phyloP scores from a whole-genome alignment of 2,797 vertebrate species.

The Macroramphosus scolopax region DNA sequence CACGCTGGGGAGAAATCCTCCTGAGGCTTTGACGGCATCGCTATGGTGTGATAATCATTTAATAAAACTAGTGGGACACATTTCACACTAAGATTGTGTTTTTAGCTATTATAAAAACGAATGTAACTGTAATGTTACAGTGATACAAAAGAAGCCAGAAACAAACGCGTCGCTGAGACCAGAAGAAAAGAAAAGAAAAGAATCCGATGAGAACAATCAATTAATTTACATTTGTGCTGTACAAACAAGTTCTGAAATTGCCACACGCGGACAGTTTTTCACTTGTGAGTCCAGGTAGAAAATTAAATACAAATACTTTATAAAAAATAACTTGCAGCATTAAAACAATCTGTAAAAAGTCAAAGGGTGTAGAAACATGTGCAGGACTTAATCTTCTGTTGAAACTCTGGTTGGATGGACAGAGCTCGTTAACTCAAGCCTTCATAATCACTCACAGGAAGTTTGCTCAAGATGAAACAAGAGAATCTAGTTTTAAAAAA shows the following conservation, averaged over 20 bases:
- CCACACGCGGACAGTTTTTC: background rate
- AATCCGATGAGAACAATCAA: background rate
- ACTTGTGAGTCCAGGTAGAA: constrained; percentile 1
- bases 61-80: too few species aligned
- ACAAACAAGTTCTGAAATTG: constrained; percentile 2
- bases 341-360: constrained; percentile 36
- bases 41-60: too few species aligned
- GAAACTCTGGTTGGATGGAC: background rate
- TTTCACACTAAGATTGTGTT: too few species aligned
- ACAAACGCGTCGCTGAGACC: too few species aligned
- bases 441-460: constrained; percentile 16
- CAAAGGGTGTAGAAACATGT: constrained; percentile 27
- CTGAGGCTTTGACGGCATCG: too few species aligned
- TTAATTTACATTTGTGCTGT: background rate
- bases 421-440: constrained; percentile 1
- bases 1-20: too few species aligned
- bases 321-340: constrained; percentile 41
- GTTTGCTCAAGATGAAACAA: too few species aligned
- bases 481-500: constrained; percentile 15
- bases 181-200: too few species aligned
- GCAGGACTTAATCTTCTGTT: background rate
- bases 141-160: too few species aligned
- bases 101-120: too few species aligned
- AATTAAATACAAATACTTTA: constrained; percentile 31
- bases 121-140: too few species aligned